A percentile compares a stretch with the other conserved stretches of the same genome.
Conservation (phyloP, 2,113 vertebrate genomes). For the Micromys minutus region DNA sequence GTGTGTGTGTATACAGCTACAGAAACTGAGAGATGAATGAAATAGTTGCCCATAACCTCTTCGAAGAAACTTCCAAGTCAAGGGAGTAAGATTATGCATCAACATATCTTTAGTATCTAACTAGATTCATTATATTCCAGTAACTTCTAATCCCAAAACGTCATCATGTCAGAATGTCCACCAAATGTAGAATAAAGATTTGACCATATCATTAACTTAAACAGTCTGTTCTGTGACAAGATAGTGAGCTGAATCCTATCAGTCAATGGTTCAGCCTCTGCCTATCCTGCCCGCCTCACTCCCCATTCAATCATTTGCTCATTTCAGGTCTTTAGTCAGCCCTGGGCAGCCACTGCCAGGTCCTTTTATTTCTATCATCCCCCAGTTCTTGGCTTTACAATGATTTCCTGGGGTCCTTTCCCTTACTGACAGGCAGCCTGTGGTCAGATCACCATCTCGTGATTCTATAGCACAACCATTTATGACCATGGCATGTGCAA, state of each 20-base stretch:
- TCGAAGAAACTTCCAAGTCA: not conserved
- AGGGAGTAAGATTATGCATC: not conserved
- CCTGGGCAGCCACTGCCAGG: not conserved
- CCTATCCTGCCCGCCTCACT: not conserved
- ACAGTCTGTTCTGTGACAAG: not conserved
- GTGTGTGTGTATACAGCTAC: not conserved
- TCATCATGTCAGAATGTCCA: slow-evolving; percentile 5
- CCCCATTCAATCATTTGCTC: not conserved
- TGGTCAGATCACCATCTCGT: not conserved
- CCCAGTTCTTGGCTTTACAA: not conserved
- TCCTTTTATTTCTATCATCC: not conserved
- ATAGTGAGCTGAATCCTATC: not conserved
- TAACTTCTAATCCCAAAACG: slow-evolving; percentile 15
- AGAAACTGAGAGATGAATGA: not conserved
- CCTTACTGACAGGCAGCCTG: not conserved
- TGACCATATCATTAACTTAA: slow-evolving; percentile 15
- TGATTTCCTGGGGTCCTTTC: not conserved
- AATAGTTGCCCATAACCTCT: not conserved
- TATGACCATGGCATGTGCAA: not conserved
- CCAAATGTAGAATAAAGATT: slow-evolving; percentile 34
- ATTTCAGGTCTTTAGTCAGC: not conserved
- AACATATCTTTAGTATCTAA: not conserved
- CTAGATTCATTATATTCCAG: slow-evolving; percentile 30
- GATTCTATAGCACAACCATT: not conserved
- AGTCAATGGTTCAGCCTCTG: not conserved